Conservation (phyloP, 1,140 invertebrate genomes). For the Atopsyche davidsoni region DNA sequence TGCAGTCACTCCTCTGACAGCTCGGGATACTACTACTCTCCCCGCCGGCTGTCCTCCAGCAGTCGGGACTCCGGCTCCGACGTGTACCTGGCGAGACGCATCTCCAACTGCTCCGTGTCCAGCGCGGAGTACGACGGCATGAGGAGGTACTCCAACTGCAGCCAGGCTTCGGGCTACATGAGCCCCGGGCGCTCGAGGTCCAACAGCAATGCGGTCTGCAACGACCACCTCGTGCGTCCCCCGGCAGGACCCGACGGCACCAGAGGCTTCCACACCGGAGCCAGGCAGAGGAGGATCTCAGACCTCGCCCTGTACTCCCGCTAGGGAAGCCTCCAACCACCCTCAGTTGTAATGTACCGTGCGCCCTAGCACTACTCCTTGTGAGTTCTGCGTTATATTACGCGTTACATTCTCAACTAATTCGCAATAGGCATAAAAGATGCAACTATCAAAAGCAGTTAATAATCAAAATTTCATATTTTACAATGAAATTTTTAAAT, state of each 20-base stretch:
- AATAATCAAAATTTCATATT: too few species aligned
- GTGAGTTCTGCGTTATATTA: too few species aligned
- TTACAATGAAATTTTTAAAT: too few species aligned
- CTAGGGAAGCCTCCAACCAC: conserved; percentile 28
- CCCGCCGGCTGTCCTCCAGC: conserved; percentile 51
- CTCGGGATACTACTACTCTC: conserved; percentile 52
- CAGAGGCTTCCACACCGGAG: conserved; percentile 62
- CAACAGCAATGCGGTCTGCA: conserved; percentile 48
- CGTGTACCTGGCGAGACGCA: conserved; percentile 47
- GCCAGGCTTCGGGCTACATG: conserved; percentile 44
- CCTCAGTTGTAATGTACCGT: too few species aligned
- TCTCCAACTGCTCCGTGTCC: conserved; percentile 54
- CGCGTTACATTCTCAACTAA: too few species aligned
- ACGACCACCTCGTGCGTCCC: conserved; percentile 66
- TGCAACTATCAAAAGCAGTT: too few species aligned
- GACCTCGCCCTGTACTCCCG: conserved; percentile 48
- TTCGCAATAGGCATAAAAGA: too few species aligned
- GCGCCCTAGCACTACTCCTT: too few species aligned
- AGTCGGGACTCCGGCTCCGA: conserved; percentile 51
- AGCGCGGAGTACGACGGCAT: conserved; percentile 48
- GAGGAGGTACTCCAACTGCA: conserved; percentile 50
- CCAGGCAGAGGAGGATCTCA: conserved; percentile 47
- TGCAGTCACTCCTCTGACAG: conserved; percentile 51
- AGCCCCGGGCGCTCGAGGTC: conserved; percentile 44
- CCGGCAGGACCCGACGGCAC: conserved; percentile 81